Evolutionary conservation across 1,140 invertebrate species (phyloP).

Genomic region (Drosophila varians): DNA sequence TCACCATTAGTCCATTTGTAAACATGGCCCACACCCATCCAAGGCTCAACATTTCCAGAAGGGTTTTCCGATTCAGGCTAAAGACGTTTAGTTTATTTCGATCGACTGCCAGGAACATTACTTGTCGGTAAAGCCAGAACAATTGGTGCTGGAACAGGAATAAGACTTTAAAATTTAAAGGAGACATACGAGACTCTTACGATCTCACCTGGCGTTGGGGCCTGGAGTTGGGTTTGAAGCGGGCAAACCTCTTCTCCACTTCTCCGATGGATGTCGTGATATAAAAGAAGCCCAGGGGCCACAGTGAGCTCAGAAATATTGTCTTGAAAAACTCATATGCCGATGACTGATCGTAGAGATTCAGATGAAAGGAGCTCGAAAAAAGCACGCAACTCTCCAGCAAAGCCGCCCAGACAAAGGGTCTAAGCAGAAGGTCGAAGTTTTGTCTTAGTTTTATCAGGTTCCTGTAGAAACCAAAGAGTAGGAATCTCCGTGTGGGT

Average conservation of each 20-base stretch:
- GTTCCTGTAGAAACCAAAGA: conserved; percentile 7
- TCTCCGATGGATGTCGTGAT: conserved; percentile 4
- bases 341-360: conserved; percentile 17
- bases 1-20: conserved; percentile 45
- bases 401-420: conserved; percentile 35
- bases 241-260: conserved; percentile 25
- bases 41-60: conserved; percentile 24
- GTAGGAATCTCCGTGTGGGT: not conserved
- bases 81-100: conserved; percentile 24
- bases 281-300: conserved; percentile 30
- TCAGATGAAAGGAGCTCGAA: conserved; percentile 27
- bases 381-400: not conserved
- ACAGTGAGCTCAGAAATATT: not conserved
- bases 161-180: not conserved
- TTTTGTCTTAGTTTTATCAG: conserved; percentile 33
- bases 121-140: conserved; percentile 26
- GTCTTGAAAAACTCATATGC: not conserved
- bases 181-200: not conserved
- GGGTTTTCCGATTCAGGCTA: conserved; percentile 7
- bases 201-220: not conserved
- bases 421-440: conserved; percentile 39
- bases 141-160: conserved; percentile 23
- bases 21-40: conserved; percentile 51
- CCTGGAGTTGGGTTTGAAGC: not conserved
- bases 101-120: not conserved